Conservation (phyloP, 2,113 vertebrate species). For the Aleadryas rufinucha region DNA sequence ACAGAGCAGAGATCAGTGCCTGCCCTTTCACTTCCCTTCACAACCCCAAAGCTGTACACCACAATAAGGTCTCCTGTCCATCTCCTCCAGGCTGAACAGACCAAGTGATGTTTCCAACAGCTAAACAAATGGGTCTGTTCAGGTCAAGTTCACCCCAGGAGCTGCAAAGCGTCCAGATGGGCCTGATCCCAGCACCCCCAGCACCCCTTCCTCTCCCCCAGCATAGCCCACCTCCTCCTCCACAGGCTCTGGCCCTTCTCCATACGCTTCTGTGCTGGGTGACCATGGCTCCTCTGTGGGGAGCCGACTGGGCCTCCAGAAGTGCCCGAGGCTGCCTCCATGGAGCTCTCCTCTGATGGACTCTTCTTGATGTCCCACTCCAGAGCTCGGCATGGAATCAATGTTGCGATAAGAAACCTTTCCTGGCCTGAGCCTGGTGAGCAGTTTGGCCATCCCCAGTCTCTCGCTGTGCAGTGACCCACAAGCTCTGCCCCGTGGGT, state of each 20-base stretch:
- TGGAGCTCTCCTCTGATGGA: background rate
- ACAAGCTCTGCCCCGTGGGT: background rate
- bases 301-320: background rate
- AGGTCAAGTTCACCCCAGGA: background rate
- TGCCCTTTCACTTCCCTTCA: background rate
- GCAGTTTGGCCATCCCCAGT: accelerated
- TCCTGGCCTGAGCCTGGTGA: background rate
- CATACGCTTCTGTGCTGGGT: accelerated
- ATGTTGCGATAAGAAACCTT: background rate
- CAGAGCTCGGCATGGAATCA: accelerated
- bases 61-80: background rate
- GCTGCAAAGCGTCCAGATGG: accelerated
- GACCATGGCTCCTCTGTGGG: accelerated
- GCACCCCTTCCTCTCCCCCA: background rate
- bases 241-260: background rate
- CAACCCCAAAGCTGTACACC: background rate
- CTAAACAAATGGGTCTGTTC: accelerated
- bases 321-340: accelerated
- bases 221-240: background rate
- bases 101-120: background rate
- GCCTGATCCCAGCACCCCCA: accelerated
- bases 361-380: accelerated
- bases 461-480: background rate
- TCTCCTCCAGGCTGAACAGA: background rate
- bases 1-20: background rate